A percentile compares a stretch with the other conserved stretches of the same genome.
Evolutionary conservation across 2,888 invertebrate genomes (phyloP).

Genomic region (Cacoxenus indagator): DNA sequence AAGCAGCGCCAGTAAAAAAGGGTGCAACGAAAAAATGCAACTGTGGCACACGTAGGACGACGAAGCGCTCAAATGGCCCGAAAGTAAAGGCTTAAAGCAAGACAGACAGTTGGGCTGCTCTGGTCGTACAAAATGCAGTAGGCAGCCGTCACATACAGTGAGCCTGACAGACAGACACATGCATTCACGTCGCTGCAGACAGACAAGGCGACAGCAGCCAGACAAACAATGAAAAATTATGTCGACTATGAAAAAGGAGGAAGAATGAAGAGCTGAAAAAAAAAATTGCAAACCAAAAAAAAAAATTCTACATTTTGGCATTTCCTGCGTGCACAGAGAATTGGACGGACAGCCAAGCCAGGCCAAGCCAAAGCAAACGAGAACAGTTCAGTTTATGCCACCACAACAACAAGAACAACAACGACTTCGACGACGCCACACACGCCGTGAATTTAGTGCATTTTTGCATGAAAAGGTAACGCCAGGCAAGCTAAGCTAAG

Average conservation of each 20-base stretch:
- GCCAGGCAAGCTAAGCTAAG: background rate
- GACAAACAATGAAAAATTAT: slow-evolving; percentile 55
- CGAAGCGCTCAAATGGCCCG: background rate
- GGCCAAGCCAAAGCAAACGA: background rate
- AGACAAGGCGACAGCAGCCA: slow-evolving; percentile 44
- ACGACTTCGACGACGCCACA: background rate
- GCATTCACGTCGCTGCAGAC: background rate
- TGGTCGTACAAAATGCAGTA: no score
- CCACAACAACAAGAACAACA: slow-evolving; percentile 25
- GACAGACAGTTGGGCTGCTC: background rate
- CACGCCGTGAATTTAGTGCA: slow-evolving; percentile 38
- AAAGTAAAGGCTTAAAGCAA: background rate
- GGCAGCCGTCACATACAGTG: no score
- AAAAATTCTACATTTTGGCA: slow-evolving; percentile 45
- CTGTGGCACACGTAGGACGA: background rate
- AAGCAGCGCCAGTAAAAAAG: background rate
- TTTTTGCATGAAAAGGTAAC: slow-evolving; percentile 32
- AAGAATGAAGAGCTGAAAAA: slow-evolving; percentile 27
- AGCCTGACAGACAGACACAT: slow-evolving; percentile 31
- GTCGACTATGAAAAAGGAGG: slow-evolving; percentile 33
- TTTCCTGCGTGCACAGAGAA: slow-evolving; percentile 23
- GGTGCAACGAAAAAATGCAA: background rate
- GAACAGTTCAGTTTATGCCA: background rate
- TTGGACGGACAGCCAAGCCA: no score
- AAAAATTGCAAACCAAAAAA: background rate